Percentiles rank a stretch among this genome's conserved stretches.
These are phyloP conservation scores for Hyposoter dolosus DNA, from an alignment of 2,888 invertebrate species.

Conservation along the genomic window DNA sequence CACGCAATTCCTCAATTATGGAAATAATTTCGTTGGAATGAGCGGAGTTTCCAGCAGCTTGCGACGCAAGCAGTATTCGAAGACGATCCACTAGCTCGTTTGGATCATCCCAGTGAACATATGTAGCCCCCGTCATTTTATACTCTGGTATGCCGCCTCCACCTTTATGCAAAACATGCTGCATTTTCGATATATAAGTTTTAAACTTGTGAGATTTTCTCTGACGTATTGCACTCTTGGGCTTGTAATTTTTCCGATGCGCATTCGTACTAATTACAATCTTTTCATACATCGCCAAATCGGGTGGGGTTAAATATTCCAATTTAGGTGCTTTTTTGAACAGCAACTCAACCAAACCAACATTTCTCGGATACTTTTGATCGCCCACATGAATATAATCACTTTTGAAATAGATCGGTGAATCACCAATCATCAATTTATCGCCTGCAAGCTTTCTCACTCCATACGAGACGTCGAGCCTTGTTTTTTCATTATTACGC, in stretches of 20 bases:
- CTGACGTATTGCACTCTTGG: constrained; percentile 21
- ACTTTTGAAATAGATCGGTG: constrained; percentile 39
- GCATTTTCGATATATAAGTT: too few relatives aligned
- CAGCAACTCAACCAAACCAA: constrained; percentile 34
- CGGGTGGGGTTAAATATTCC: background rate
- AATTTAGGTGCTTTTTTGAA: constrained; percentile 61
- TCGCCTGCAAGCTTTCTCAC: constrained; percentile 42
- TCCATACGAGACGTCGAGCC: background rate
- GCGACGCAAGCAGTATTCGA: constrained; percentile 60
- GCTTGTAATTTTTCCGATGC: constrained; percentile 60
- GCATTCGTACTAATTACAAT: constrained; percentile 63
- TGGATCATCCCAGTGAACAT: constrained; percentile 68
- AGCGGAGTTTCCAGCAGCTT: constrained; percentile 63
- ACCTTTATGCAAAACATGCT: too few relatives aligned
- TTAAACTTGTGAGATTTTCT: background rate
- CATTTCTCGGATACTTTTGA: constrained; percentile 45
- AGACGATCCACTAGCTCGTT: constrained; percentile 68
- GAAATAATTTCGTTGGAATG: constrained; percentile 66
- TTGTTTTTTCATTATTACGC: background rate
- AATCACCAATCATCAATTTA: constrained; percentile 55
- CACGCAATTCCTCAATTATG: constrained; percentile 67
- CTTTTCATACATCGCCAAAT: constrained; percentile 46
- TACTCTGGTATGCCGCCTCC: too few relatives aligned
- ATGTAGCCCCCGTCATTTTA: constrained; percentile 10
- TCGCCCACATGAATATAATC: constrained; percentile 23